Conservation (phyloP, 1,140 invertebrate genomes). For the Aethina tumida region DNA sequence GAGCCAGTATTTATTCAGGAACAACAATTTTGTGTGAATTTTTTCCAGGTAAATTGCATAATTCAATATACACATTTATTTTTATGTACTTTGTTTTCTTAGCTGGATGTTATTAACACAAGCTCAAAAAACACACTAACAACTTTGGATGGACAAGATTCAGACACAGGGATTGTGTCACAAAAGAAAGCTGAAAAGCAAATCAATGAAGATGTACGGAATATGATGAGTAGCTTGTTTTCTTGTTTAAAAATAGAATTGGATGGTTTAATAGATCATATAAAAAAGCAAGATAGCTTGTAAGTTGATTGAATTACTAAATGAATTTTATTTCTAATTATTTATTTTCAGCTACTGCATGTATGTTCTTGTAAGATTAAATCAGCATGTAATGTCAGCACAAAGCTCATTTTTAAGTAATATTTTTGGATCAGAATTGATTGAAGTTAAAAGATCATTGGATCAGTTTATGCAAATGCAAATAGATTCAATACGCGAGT, state of each 20-base stretch:
- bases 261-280: slow-evolving; percentile 70
- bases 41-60: slow-evolving; percentile 65
- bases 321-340: slow-evolving; percentile 3
- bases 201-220: slow-evolving; percentile 67
- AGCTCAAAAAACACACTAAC: slow-evolving; percentile 45
- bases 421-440: slow-evolving; percentile 77
- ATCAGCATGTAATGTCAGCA: slow-evolving; percentile 81
- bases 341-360: slow-evolving; percentile 70
- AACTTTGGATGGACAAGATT: slow-evolving; percentile 37
- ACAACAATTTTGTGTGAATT: slow-evolving; percentile 90
- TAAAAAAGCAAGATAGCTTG: slow-evolving; percentile 83
- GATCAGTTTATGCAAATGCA: slow-evolving; percentile 88
- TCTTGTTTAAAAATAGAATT: slow-evolving; percentile 77
- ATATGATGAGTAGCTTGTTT: slow-evolving; percentile 83
- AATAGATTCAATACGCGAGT: slow-evolving; percentile 72
- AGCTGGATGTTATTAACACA: slow-evolving; percentile 53
- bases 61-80: no score
- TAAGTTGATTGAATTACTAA: slow-evolving; percentile 44
- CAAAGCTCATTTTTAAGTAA: slow-evolving; percentile 87
- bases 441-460: slow-evolving; percentile 91
- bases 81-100: slow-evolving; percentile 11
- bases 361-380: slow-evolving; percentile 81
- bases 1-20: slow-evolving; percentile 89
- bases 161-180: slow-evolving; percentile 32
- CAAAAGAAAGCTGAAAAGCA: slow-evolving; percentile 57